These are phyloP conservation scores for Melospiza georgiana DNA, from an alignment of 2,113 vertebrate species.

Conservation along the genomic window DNA sequence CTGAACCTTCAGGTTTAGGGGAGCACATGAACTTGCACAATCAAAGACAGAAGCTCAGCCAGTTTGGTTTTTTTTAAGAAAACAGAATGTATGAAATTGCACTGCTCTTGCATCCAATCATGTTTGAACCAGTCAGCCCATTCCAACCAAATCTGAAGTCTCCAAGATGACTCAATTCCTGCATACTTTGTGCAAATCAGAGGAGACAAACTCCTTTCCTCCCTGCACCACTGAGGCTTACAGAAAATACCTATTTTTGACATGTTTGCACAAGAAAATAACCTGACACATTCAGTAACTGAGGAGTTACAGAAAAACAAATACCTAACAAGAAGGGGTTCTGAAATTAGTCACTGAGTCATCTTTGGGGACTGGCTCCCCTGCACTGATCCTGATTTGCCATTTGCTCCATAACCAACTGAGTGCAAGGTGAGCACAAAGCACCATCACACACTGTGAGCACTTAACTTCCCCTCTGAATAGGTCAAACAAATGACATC, in stretches of 20 bases:
- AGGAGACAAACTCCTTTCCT: background rate
- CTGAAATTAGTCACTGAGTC: background rate
- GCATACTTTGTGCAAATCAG: background rate
- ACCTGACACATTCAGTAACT: background rate
- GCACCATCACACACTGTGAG: background rate
- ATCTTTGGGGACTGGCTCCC: background rate
- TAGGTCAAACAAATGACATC: background rate
- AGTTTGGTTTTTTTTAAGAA: background rate
- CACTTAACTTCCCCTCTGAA: background rate
- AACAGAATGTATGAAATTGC: background rate
- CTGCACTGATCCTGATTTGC: background rate
- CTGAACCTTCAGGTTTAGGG: background rate
- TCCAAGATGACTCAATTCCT: background rate
- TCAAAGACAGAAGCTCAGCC: background rate
- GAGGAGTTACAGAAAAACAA: background rate
- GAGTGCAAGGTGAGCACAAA: background rate
- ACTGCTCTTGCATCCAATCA: background rate
- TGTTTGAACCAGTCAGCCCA: background rate
- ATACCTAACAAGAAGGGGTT: background rate
- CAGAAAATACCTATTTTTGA: background rate
- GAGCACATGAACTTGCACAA: background rate
- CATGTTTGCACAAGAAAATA: background rate
- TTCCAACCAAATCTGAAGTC: background rate
- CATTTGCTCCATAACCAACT: background rate
- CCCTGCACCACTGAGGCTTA: background rate